Evolutionary conservation across 1,140 invertebrate genomes (phyloP).

Genomic region (Camponotus floridanus): DNA sequence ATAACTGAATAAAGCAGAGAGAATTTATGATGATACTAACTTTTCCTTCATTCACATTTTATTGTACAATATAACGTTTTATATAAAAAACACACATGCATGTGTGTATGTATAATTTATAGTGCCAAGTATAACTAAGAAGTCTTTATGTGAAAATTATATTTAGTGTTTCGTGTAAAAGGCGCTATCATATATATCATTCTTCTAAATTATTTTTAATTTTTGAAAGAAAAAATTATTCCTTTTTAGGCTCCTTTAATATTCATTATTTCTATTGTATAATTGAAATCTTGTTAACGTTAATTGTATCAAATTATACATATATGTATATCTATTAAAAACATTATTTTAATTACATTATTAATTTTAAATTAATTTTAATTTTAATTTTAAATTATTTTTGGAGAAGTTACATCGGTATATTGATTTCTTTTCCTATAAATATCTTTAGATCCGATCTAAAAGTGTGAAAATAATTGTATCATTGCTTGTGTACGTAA

Average conservation of each 20-base stretch:
- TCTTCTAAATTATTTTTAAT: neutral
- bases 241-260: neutral
- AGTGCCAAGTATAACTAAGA: neutral
- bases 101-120: neutral
- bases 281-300: neutral
- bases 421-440: neutral
- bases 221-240: neutral
- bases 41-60: neutral
- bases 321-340: neutral
- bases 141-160: neutral
- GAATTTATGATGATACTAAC: conserved; percentile 14
- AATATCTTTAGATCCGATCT: neutral
- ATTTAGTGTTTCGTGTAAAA: neutral
- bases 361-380: neutral
- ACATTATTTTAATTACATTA: neutral
- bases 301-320: neutral
- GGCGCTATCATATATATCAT: too few species aligned
- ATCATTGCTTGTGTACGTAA: neutral
- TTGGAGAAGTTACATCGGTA: neutral
- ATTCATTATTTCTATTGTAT: neutral
- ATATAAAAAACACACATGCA: neutral
- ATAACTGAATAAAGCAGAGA: neutral
- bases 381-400: neutral
- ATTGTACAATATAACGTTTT: neutral
- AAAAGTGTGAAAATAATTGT: neutral